phyloP scores from a whole-genome alignment of 2,888 invertebrate species.

The Drosophila picticornis region DNA sequence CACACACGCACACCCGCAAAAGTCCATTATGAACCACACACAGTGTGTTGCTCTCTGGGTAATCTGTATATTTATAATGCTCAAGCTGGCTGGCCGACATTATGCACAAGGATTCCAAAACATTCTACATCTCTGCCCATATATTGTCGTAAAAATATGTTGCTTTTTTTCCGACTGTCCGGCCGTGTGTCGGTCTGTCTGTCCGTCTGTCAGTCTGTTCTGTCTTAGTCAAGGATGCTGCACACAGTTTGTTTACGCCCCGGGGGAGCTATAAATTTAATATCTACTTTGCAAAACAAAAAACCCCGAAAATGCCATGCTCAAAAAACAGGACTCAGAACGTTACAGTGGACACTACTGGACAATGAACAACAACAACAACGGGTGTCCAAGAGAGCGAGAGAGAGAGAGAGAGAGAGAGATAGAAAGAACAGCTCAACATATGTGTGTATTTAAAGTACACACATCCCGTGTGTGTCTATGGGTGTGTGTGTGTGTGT shows the following conservation, averaged over 20 bases:
- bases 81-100: conserved; percentile 54
- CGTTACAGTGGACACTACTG: conserved; percentile 14
- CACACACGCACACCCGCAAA: conserved; percentile 15
- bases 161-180: conserved; percentile 39
- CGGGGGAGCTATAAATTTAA: conserved; percentile 85
- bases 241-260: conserved; percentile 80
- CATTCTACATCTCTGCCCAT: conserved; percentile 56
- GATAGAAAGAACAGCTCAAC: not conserved
- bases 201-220: conserved; percentile 6
- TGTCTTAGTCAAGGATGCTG: conserved; percentile 48
- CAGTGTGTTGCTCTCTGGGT: conserved; percentile 48
- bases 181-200: conserved; percentile 4
- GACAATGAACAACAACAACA: not conserved
- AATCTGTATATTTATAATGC: conserved; percentile 82
- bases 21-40: conserved; percentile 59
- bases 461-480: not conserved
- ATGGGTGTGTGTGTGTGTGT: not conserved
- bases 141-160: conserved; percentile 81
- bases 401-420: not conserved
- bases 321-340: conserved; percentile 34
- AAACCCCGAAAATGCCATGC: conserved; percentile 59
- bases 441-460: conserved; percentile 25
- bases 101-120: conserved; percentile 73
- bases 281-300: conserved; percentile 83
- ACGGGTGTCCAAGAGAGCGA: not conserved